Evolutionary conservation across 1,140 invertebrate species (phyloP), one percentile per base, ranked within the genome.

Genomic region (Drosophila sechellia): DNA sequence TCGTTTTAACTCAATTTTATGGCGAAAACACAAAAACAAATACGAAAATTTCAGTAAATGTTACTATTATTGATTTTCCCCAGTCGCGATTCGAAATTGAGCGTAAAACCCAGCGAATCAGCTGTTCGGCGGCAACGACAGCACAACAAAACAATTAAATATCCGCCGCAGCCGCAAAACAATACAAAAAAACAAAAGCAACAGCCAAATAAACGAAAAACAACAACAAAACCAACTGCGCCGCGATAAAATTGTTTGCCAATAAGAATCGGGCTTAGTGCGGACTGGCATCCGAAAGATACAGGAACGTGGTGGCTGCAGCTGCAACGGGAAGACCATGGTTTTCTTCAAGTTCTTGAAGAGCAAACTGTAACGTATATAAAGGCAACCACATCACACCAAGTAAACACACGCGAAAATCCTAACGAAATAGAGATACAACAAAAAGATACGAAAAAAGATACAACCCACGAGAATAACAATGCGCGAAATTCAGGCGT

Each of bases 201-300:
- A 31, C 31, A 31, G 3, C 31, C 10, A 31, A 53, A 37, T 2
- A 60, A 37, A 31, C 12, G 13, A 31, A 43, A 13, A 46, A 3
- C 31, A 31, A 31, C 8, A 39, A 13, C 37, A 39, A 39, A 17
- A 49, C 39, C 46, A 49, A 53, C 54, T 72, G 69, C 56, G 68
- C 54, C 35, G 37, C 60, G 71, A 56, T 65, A 65, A 65, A 75
- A 75, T 75, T 75, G 66, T 63, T 71, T 77, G 69, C 79, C 79
- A 83, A 81, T 81, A 81, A 68, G 74, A 83, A 74, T 78, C 77
- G 72, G 66, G 69, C 79, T 65, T 81, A 83, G 79, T 79, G 54
- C 56, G 55, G 34, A 40, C 31, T 37, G 61, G 46, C 49, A 68
- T 81, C 39, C 75, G 81, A 83, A 60, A 73, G 79, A 43, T 72